A percentile compares a stretch with the other conserved stretches of the same genome.
Evolutionary conservation across 2,888 invertebrate genomes (phyloP).

Genomic region (Cantharis lateralis): DNA sequence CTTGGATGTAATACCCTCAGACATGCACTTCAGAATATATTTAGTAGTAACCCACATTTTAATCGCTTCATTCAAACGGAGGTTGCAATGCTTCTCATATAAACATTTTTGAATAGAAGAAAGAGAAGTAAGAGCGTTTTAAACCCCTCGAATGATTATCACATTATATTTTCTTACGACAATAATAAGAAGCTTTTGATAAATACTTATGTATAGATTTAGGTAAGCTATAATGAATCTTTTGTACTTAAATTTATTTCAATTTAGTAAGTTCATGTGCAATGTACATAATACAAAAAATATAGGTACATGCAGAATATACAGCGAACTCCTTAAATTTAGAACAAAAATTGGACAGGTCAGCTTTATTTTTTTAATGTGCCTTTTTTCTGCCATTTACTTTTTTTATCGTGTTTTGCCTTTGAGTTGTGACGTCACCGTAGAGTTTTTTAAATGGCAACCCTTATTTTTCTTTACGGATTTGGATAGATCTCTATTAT

Average conservation of each 20-base stretch:
- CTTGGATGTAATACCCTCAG: slow-evolving; percentile 15
- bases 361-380: too few species aligned
- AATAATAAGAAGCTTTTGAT: not conserved
- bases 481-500: too few species aligned
- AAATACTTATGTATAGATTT: not conserved
- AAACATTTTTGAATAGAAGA: not conserved
- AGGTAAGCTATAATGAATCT: not conserved
- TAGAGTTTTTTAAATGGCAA: too few species aligned
- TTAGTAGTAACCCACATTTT: not conserved
- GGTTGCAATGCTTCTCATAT: not conserved
- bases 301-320: too few species aligned
- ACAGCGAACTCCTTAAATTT: too few species aligned
- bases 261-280: not conserved
- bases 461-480: too few species aligned
- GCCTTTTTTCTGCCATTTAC: too few species aligned
- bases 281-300: too few species aligned
- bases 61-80: not conserved
- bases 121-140: not conserved
- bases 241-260: not conserved
- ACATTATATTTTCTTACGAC: not conserved
- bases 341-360: too few species aligned
- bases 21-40: slow-evolving; percentile 11
- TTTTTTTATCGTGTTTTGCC: too few species aligned
- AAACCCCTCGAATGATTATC: not conserved
- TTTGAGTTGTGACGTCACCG: too few species aligned